A percentile compares a stretch with the other conserved stretches of the same genome.
Conservation (phyloP, 2,113 vertebrate genomes). For the Trachemys scripta region DNA sequence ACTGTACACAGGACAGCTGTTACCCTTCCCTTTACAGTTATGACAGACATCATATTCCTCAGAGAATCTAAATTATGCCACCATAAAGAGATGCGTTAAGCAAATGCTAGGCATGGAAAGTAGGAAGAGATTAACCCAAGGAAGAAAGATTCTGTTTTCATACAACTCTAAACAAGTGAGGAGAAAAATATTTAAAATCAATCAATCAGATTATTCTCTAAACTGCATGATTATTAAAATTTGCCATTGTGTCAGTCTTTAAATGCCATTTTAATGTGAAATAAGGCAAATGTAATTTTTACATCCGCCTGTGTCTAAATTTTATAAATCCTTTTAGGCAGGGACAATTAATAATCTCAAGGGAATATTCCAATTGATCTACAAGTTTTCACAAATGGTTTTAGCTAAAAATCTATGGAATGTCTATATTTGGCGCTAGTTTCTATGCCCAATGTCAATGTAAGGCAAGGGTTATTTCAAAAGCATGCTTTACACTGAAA, state of each 20-base stretch:
- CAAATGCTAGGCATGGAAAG: background rate
- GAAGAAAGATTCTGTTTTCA: background rate
- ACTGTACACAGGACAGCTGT: too few species aligned
- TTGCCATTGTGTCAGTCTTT: background rate
- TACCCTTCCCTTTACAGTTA: too few species aligned
- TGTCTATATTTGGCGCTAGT: background rate
- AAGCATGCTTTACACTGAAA: background rate
- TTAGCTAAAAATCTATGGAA: background rate
- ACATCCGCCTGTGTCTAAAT: background rate
- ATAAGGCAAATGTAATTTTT: background rate
- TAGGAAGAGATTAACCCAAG: background rate
- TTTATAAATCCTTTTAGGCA: background rate
- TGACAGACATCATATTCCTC: background rate
- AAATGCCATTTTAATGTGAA: background rate
- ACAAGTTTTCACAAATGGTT: background rate
- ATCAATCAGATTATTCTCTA: background rate
- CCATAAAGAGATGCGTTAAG: conserved; percentile 8
- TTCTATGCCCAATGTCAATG: background rate
- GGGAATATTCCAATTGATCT: background rate
- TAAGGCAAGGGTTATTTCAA: background rate
- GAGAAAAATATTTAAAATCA: background rate
- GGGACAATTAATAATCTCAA: background rate
- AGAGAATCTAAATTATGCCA: background rate
- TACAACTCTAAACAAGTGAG: background rate
- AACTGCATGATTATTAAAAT: background rate